Conservation (phyloP, 2,797 vertebrate genomes). For the Sarcophilus harrisii region DNA sequence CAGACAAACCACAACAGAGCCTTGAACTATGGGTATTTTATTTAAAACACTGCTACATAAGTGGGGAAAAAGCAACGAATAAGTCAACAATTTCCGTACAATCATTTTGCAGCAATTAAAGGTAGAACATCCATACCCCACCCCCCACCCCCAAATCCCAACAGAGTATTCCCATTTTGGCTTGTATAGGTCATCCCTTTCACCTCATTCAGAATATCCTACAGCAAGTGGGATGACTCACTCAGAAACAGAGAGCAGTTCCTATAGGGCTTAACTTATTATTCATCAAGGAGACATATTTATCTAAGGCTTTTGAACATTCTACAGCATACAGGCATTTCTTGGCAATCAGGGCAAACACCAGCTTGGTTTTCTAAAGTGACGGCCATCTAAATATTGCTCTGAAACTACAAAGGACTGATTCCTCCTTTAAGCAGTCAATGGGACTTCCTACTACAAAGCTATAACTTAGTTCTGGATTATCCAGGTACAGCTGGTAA, state of each 20-base stretch:
- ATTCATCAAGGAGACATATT: slow-evolving; percentile 48
- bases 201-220: slow-evolving; percentile 39
- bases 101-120: slow-evolving; percentile 48
- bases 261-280: neutral
- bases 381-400: slow-evolving; percentile 9
- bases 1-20: slow-evolving; percentile 29
- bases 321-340: slow-evolving; percentile 45
- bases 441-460: slow-evolving; percentile 39
- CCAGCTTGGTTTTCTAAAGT: slow-evolving; percentile 42
- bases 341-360: slow-evolving; percentile 47
- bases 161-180: slow-evolving; percentile 22
- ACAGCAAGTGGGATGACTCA: slow-evolving; percentile 26
- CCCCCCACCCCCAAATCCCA: neutral
- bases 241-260: slow-evolving; percentile 15
- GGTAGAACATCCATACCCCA: neutral
- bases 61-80: neutral
- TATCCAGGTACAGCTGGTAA: neutral
- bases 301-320: slow-evolving; percentile 51
- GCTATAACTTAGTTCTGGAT: slow-evolving; percentile 6
- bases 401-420: slow-evolving; percentile 48
- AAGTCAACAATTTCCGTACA: slow-evolving; percentile 11
- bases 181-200: slow-evolving; percentile 20
- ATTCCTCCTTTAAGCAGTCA: neutral
- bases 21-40: neutral
- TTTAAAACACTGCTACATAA: slow-evolving; percentile 16